Percentiles rank a stretch among this genome's conserved stretches.
Evolutionary conservation across 2,113 vertebrate genomes (phyloP).

Genomic region (Myrmecobius fasciatus): DNA sequence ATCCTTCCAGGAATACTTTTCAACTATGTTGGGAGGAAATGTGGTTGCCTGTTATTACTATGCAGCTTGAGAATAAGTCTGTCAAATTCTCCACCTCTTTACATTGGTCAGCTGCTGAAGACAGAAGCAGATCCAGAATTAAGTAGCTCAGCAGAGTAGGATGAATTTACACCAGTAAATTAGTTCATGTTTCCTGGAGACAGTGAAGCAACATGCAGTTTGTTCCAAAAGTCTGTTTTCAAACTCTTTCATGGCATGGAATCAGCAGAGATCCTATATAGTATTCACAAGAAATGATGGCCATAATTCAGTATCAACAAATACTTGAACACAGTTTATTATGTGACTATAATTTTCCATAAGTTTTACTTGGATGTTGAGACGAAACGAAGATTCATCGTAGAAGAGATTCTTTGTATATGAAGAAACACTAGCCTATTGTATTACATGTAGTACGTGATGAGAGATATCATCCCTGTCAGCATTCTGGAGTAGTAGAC

Average conservation of each 20-base stretch:
- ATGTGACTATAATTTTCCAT: background rate
- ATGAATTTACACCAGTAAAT: background rate
- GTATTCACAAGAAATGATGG: background rate
- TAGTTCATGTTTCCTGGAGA: background rate
- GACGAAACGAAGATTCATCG: constrained; percentile 17
- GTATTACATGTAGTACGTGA: background rate
- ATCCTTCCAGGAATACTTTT: background rate
- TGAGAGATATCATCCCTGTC: background rate
- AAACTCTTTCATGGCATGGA: background rate
- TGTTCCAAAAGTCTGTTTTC: background rate
- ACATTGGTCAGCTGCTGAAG: background rate
- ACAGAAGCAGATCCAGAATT: background rate
- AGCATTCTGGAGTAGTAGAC: background rate
- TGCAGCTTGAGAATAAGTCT: background rate
- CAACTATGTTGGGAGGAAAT: background rate
- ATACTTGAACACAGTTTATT: background rate
- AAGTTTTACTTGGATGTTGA: constrained; percentile 8
- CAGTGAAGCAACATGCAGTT: background rate
- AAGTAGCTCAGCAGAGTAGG: background rate
- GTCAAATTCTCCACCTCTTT: background rate
- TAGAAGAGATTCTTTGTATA: constrained; percentile 15
- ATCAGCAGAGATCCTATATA: background rate
- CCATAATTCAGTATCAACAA: background rate
- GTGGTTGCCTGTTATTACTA: background rate
- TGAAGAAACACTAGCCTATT: constrained; percentile 8